phyloP scores from a whole-genome alignment of 2,797 vertebrate genomes.

The Rhynchotus rufescens region DNA sequence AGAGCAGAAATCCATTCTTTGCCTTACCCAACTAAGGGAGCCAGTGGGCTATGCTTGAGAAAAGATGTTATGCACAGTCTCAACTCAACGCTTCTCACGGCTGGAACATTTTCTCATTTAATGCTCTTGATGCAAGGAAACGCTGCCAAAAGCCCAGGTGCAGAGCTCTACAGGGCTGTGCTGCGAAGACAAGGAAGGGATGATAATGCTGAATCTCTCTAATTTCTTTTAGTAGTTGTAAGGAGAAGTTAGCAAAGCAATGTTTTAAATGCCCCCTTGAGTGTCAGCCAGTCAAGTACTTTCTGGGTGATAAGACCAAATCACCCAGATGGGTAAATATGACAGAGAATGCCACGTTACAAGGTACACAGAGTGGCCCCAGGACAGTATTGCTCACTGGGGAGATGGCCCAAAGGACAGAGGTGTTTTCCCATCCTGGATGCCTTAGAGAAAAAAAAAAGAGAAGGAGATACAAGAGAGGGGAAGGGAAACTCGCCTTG shows the following conservation, averaged over 20 bases:
- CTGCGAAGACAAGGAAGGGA: not conserved
- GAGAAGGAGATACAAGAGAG: not conserved
- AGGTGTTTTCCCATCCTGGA: not conserved
- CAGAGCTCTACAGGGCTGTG: conserved; percentile 13
- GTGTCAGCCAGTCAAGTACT: not conserved
- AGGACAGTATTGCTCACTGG: not conserved
- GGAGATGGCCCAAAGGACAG: not conserved
- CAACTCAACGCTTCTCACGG: not conserved
- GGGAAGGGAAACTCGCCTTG: conserved; percentile 36
- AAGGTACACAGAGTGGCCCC: not conserved
- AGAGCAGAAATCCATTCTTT: not conserved
- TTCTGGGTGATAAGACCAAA: not conserved
- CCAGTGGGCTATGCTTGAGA: not conserved
- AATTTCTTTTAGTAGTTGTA: not conserved
- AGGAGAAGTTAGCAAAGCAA: not conserved
- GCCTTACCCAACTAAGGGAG: not conserved
- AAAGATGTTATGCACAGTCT: not conserved
- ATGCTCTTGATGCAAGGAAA: not conserved
- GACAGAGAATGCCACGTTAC: not conserved
- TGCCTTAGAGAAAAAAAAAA: not conserved
- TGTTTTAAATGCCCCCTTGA: not conserved
- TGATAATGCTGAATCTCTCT: not conserved
- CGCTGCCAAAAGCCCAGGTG: not conserved
- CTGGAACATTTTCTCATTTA: not conserved
- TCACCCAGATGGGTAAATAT: too few relatives aligned